Evolutionary conservation across 2,888 invertebrate species (phyloP).

Genomic region (Cyclophora albipunctata): DNA sequence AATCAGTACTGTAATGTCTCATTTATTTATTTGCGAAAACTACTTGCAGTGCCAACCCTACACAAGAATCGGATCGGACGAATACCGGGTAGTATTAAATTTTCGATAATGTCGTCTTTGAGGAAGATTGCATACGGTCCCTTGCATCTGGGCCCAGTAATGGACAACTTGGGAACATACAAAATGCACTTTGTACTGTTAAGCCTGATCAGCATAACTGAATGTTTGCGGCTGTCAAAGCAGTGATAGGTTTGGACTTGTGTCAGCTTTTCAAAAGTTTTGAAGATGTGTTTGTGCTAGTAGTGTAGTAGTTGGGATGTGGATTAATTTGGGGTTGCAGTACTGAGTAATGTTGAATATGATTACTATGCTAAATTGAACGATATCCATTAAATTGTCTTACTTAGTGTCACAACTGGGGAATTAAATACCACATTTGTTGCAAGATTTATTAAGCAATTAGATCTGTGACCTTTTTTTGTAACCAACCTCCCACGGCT

Average conservation of each 20-base stretch:
- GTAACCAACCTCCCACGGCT: too few relatives aligned
- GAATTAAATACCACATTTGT: too few relatives aligned
- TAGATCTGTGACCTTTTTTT: too few relatives aligned
- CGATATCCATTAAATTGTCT: too few relatives aligned
- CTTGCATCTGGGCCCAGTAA: slow-evolving; percentile 31
- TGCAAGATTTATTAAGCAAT: too few relatives aligned
- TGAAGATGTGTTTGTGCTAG: not conserved
- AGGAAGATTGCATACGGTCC: slow-evolving; percentile 31
- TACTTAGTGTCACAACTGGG: too few relatives aligned
- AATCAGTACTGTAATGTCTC: too few relatives aligned
- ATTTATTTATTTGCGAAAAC: not conserved
- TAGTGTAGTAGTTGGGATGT: too few relatives aligned
- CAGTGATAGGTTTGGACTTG: not conserved
- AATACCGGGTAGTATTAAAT: slow-evolving; percentile 29
- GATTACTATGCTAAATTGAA: too few relatives aligned
- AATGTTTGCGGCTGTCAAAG: not conserved
- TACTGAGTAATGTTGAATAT: too few relatives aligned
- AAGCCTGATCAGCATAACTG: not conserved
- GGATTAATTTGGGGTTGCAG: too few relatives aligned
- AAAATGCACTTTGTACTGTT: not conserved
- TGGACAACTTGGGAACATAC: slow-evolving; percentile 5
- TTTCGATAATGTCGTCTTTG: slow-evolving; percentile 35
- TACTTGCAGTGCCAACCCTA: slow-evolving; percentile 5
- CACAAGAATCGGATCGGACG: slow-evolving; percentile 29
- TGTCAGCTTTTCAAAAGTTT: slow-evolving; percentile 1